Percentiles rank a stretch among this genome's conserved stretches.
Evolutionary conservation across 2,888 invertebrate species (phyloP).

Genomic region (Tetropium fuscum): DNA sequence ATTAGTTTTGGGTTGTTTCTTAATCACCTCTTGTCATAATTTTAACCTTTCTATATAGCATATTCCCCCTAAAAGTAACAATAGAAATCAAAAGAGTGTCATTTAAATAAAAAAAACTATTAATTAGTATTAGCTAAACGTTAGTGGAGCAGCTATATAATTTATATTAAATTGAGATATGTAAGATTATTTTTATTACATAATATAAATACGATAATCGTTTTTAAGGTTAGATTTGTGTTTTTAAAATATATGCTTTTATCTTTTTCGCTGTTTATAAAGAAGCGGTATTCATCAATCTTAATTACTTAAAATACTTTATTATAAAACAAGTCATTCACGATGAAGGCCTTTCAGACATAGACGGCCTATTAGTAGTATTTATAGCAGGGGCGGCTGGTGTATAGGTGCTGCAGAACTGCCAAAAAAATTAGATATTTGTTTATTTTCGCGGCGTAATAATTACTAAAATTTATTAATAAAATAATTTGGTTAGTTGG

Average conservation of each 20-base stretch:
- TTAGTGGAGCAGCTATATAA: slow-evolving; percentile 16
- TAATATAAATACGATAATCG: not conserved
- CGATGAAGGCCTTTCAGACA: too few species aligned
- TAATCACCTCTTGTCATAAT: slow-evolving; percentile 20
- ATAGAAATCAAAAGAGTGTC: slow-evolving; percentile 24
- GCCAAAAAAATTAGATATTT: too few species aligned
- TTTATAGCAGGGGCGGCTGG: too few species aligned
- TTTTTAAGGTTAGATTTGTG: not conserved
- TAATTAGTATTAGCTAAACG: slow-evolving; percentile 16
- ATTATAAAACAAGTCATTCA: too few species aligned
- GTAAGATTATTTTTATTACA: slow-evolving; percentile 13
- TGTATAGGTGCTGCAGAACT: too few species aligned
- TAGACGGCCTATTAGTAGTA: too few species aligned
- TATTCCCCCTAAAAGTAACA: slow-evolving; percentile 17
- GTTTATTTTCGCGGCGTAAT: too few species aligned
- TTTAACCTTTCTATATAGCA: slow-evolving; percentile 8
- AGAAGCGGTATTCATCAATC: not conserved
- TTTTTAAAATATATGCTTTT: not conserved
- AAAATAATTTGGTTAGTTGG: too few species aligned
- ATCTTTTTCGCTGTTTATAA: not conserved
- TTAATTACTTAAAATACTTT: too few species aligned
- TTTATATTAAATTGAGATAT: slow-evolving; percentile 8
- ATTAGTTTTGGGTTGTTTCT: slow-evolving; percentile 16
- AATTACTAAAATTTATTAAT: too few species aligned
- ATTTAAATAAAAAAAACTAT: slow-evolving; percentile 10